phyloP scores from a whole-genome alignment of 2,888 invertebrate genomes.

The Xestia xanthographa region DNA sequence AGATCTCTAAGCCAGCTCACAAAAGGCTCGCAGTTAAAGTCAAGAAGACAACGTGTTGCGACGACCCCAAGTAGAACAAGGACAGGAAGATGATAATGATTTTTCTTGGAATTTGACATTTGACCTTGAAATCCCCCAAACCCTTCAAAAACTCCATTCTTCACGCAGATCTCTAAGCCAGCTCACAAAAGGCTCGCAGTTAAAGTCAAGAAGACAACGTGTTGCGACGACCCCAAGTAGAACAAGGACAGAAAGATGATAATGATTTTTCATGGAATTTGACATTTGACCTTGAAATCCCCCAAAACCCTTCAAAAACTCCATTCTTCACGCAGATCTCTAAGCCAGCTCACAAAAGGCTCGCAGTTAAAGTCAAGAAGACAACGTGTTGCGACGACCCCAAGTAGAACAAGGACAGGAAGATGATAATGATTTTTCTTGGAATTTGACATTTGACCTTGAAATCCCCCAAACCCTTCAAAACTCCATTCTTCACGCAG shows the following conservation, averaged over 20 bases:
- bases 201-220: conserved; percentile 69
- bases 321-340: conserved; percentile 34
- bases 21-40: conserved; percentile 74
- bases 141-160: not conserved
- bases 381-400: no score
- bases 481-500: conserved; percentile 1
- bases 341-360: conserved; percentile 45
- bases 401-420: no score
- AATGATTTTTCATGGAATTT: not conserved
- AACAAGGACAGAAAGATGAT: no score
- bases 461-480: not conserved
- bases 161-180: conserved; percentile 42
- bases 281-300: not conserved
- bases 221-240: no score
- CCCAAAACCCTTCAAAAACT: not conserved
- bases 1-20: conserved; percentile 47
- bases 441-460: not conserved
- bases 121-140: not conserved
- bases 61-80: no score
- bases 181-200: conserved; percentile 67
- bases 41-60: conserved; percentile 49
- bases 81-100: not conserved
- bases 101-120: not conserved
- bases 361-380: conserved; percentile 78
- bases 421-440: not conserved